phyloP scores from a whole-genome alignment of 2,113 vertebrate genomes.

The Chlamydotis undulata region DNA sequence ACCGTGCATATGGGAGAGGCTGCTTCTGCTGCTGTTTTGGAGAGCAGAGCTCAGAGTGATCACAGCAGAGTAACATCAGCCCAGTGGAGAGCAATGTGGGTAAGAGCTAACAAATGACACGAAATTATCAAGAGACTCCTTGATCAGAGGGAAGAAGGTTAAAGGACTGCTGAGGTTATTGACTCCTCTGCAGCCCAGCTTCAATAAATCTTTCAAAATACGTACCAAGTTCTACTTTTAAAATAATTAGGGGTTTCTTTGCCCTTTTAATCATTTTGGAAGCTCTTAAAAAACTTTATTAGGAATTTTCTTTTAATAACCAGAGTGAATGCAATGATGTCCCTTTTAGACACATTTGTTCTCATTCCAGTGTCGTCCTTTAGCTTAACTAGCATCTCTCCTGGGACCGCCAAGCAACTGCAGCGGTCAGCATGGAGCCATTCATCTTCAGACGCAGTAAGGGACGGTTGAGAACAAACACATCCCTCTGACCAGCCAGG shows the following conservation, averaged over 20 bases:
- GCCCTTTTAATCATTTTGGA: neutral
- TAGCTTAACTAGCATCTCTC: neutral
- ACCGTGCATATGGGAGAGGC: neutral
- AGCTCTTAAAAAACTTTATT: neutral
- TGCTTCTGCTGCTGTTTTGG: neutral
- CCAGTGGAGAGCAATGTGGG: neutral
- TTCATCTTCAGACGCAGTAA: neutral
- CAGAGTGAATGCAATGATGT: neutral
- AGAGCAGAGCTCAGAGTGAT: neutral
- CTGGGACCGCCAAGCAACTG: neutral
- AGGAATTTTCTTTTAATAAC: neutral
- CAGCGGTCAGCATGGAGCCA: neutral
- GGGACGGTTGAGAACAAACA: constrained; percentile 4
- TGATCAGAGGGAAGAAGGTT: neutral
- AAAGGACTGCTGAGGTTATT: neutral
- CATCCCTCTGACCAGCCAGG: neutral
- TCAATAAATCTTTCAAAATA: neutral
- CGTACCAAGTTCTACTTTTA: neutral
- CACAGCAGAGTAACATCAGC: neutral
- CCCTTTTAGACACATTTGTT: neutral
- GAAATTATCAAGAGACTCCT: neutral
- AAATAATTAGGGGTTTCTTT: neutral
- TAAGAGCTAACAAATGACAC: neutral
- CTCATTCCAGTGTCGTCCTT: neutral
- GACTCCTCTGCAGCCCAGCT: neutral